Base-by-base conservation (phyloP, 2,113 vertebrate genomes). In the Pleuronectes platessa region DNA sequence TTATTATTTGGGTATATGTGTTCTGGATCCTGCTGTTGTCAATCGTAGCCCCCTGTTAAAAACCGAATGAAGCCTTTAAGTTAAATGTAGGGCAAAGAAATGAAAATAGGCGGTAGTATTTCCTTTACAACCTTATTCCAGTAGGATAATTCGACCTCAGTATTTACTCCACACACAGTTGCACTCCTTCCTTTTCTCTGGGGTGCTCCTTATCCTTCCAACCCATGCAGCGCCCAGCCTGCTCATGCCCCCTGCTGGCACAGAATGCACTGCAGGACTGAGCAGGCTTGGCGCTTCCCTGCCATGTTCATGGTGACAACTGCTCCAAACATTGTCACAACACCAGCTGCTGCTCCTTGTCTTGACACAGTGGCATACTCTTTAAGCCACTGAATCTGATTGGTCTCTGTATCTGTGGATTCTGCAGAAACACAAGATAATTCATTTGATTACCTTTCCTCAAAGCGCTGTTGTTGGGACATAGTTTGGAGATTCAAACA, bases 131-230 rank as follows among this genome's bases (percentile, higher is more conserved):
- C 51, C 49, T 17, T 23, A 60, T 65, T 68, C 68, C 37, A 55
- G 56, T 61, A 24, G 81, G 23, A 76, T 21, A 68, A 51, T 76
- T 67, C 70, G 74, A 12, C 60, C n/a, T 37, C 23, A 74, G 40
- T 53, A 69, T 71, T 79, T 56, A 74, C 61, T 65, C 61, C 78
- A 86, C 27, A 51, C 85, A 82, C 62, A 77, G 78, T 72, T 65
- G 88, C 88, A 85, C 78, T 87, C 79, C 35, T 78, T n/a, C 76
- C 81, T 86, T 92, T 84, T 84, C 45, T 81, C 76, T 85, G 60
- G 37, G 90, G 89, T 90, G 92, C 90, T 85, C 75, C 79, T 90
- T 93, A 86, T 94, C 94, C 94, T 95, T 95, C 94, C 94, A 95
- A 94, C 80, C 93, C 94, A 94, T 95, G 94, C 83, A 90, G 86